A percentile compares a stretch with the other conserved stretches of the same genome.
Conservation (phyloP, 1,140 invertebrate genomes). For the Metopolophium dirhodum region DNA sequence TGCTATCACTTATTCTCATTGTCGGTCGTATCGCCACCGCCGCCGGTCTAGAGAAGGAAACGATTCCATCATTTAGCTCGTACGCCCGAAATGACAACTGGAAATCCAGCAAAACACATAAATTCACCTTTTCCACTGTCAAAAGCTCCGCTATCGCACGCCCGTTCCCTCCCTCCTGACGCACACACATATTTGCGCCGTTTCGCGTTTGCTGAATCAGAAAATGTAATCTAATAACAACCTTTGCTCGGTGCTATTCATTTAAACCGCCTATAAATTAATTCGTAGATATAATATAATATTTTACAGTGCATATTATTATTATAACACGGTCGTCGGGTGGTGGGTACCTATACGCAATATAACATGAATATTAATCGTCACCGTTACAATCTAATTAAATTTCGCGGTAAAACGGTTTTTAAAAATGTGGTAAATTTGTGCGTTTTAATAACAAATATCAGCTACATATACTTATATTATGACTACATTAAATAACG, state of each 20-base stretch:
- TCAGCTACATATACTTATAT: background rate
- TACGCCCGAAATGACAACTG: background rate
- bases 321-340: background rate
- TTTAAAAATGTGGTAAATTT: background rate
- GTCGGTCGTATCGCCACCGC: background rate
- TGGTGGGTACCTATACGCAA: background rate
- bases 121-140: background rate
- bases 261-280: background rate
- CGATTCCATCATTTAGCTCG: background rate
- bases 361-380: background rate
- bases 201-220: background rate
- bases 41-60: background rate
- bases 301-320: background rate
- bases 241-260: background rate
- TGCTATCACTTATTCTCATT: background rate
- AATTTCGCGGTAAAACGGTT: background rate
- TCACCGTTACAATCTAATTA: background rate
- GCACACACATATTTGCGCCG: background rate
- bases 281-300: background rate
- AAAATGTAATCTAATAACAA: background rate
- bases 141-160: background rate
- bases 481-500: background rate
- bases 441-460: background rate
- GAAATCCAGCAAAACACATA: background rate
- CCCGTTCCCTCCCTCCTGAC: no score